Conservation (phyloP, 1,140 invertebrate genomes). For the Calephelis virginiensis region DNA sequence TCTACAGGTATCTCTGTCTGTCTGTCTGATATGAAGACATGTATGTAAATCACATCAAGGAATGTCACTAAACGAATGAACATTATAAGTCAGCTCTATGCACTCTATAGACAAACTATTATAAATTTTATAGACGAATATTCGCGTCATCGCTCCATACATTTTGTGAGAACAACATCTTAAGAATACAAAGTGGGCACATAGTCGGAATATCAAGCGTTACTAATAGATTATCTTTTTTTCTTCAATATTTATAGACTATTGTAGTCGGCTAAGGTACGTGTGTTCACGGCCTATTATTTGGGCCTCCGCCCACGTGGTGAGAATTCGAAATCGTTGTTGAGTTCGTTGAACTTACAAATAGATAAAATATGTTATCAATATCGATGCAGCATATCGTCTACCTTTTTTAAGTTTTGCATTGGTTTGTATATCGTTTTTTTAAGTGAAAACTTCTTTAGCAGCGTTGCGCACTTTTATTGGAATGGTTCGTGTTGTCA, state of each 20-base stretch:
- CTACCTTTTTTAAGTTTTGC: too few species aligned
- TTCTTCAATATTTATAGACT: conserved; percentile 43
- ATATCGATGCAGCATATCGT: background rate
- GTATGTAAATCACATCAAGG: background rate
- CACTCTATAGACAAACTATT: conserved; percentile 6
- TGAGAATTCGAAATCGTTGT: conserved; percentile 33
- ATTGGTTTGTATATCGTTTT: too few species aligned
- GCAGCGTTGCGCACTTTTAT: too few species aligned
- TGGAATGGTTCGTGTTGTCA: too few species aligned
- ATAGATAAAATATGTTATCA: conserved; percentile 11
- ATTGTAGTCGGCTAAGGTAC: conserved; percentile 37
- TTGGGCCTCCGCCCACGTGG: conserved; percentile 37
- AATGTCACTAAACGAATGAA: background rate
- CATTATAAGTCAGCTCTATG: conserved; percentile 13
- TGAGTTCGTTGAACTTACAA: conserved; percentile 3
- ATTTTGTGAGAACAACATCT: background rate
- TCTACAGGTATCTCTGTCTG: too few species aligned
- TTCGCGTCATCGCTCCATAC: conserved; percentile 7
- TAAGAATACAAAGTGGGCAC: conserved; percentile 15
- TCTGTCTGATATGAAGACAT: too few species aligned
- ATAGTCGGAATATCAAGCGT: conserved; percentile 35
- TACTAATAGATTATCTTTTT: conserved; percentile 37
- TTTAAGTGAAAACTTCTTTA: too few species aligned
- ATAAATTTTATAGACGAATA: conserved; percentile 14
- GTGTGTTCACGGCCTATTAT: conserved; percentile 32